Evolutionary conservation across 2,888 invertebrate genomes (phyloP), one percentile per base, ranked within the genome.

Genomic region (Salticus scenicus): DNA sequence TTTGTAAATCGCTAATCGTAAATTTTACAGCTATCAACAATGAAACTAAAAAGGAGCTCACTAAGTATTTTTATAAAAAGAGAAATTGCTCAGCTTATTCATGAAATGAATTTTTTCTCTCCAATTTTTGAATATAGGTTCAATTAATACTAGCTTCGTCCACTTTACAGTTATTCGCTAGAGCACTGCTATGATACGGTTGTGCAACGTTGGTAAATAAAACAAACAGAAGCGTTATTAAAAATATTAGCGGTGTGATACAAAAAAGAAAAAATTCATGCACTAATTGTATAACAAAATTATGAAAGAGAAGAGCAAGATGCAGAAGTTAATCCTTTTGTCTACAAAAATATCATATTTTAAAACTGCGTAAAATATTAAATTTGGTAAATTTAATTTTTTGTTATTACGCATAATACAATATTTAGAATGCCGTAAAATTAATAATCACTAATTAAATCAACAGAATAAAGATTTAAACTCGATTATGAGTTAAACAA

Each of bases 21-120:
- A 31, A 66, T n/a, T 31, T 31, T 31, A 66, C 30, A 17, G 66
- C 66, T 66, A 14, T 66, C 66, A 66, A 66, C 66, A 66, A 66
- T 30, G 66, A 30, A 30, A 66, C 66, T 31, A 31, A 66, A 2
- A 66, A 31, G 12, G 30, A 31, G 66, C 14, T 66, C 12, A 66
- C n/a, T 30, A 30, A 57, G 57, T 57, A 57, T 57, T 57, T 24
- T 57, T 20, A 57, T 5, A 57, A 57, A 57, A 57, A 57, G 57
- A 17, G 57, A 1, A 57, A 57, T 57, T 57, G 10, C 57, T 1
- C 5, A 24, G 57, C 20, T 57, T 24, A 20, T 24, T 57, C 57
- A 24, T 24, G 42, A 47, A 47, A 47, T 47, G 42, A 47, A 47
- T 47, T 47, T 47, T 47, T 37, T 47, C 17, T 14, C 42, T 10